Percentiles rank a stretch among this genome's conserved stretches.
phyloP scores from a whole-genome alignment of 1,140 invertebrate genomes.

The Trialeurodes vaporariorum region DNA sequence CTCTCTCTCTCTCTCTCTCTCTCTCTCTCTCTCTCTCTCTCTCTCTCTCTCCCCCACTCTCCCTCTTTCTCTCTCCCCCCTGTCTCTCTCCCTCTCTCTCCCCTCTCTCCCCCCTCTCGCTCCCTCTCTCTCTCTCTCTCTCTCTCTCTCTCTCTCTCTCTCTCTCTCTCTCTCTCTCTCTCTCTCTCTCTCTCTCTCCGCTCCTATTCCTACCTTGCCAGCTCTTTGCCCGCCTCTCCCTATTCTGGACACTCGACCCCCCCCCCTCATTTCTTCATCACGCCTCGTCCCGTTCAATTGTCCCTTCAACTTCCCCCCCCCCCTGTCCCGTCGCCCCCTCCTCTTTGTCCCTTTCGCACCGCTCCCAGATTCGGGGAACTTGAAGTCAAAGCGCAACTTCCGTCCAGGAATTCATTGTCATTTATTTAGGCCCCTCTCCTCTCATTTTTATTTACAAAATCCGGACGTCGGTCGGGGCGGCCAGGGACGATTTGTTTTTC shows the following conservation, averaged over 20 bases:
- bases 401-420: conserved; percentile 1
- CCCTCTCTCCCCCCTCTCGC: not conserved
- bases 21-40: not conserved
- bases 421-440: not conserved
- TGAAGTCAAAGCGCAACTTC: no score
- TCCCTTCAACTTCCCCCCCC: not conserved
- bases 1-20: not conserved
- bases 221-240: not conserved
- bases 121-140: not conserved
- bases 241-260: not conserved
- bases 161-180: not conserved
- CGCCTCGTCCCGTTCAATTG: not conserved
- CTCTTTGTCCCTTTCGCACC: not conserved
- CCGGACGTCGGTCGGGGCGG: no score
- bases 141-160: not conserved
- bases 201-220: not conserved
- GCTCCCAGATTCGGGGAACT: not conserved
- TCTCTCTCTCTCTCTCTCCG: not conserved
- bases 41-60: not conserved
- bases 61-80: not conserved
- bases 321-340: not conserved
- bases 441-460: conserved; percentile 2
- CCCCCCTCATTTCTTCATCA: not conserved
- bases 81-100: not conserved
- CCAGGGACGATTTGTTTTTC: no score